Percentiles rank a stretch among this genome's conserved stretches.
These are phyloP conservation scores for Zenarchopterus dispar DNA, from an alignment of 2,797 vertebrate species.

Conservation along the genomic window DNA sequence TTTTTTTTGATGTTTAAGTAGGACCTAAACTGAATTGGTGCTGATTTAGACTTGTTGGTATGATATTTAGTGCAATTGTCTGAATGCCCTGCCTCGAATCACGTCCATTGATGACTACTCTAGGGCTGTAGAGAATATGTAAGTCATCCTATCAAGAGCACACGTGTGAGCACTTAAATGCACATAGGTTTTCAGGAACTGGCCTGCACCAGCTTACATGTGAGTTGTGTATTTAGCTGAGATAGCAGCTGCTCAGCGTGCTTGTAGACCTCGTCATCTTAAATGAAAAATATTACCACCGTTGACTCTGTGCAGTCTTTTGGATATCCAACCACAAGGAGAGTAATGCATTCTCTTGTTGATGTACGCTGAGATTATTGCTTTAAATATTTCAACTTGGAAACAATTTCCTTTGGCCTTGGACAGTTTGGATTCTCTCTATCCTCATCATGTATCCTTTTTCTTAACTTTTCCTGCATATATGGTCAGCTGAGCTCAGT, in stretches of 20 bases:
- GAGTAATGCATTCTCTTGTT: conserved; percentile 38
- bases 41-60: conserved; percentile 5
- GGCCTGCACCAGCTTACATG: conserved; percentile 16
- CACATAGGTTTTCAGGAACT: conserved; percentile 33
- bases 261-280: conserved; percentile 39
- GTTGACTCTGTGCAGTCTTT: conserved; percentile 40
- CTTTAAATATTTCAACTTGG: conserved; percentile 52
- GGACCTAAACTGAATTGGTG: background rate
- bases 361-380: conserved; percentile 50
- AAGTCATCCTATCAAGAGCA: conserved; percentile 35
- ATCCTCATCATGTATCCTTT: conserved; percentile 10
- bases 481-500: conserved; percentile 6
- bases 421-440: background rate
- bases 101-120: conserved; percentile 13
- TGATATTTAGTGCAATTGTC: conserved; percentile 3
- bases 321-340: conserved; percentile 33
- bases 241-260: conserved; percentile 27
- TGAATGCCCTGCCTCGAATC: conserved; percentile 6
- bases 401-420: background rate
- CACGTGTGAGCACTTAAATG: conserved; percentile 20
- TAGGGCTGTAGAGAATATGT: conserved; percentile 36
- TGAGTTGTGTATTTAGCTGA: conserved; percentile 26
- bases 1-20: no score
- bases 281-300: conserved; percentile 39
- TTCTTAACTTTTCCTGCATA: no score